phyloP scores from a whole-genome alignment of 2,797 vertebrate species.

The Eulemur albifrons region DNA sequence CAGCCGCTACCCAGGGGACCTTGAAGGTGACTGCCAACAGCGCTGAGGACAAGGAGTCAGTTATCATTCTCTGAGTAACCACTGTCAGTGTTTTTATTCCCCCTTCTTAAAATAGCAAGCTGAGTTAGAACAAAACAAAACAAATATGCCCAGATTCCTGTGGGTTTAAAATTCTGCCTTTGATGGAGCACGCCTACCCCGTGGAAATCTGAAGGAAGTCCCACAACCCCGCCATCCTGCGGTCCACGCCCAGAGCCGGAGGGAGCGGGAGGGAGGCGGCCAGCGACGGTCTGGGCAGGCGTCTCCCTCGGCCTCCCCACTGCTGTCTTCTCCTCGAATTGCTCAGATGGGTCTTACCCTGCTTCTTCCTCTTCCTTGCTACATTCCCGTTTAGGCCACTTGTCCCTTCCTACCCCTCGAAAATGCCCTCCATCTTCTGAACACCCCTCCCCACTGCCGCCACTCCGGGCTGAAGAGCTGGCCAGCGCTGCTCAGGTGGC shows the following conservation, averaged over 20 bases:
- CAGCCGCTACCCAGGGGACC: background rate
- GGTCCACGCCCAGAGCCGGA: background rate
- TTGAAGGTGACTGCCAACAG: background rate
- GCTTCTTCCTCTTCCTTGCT: background rate
- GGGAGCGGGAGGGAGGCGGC: background rate
- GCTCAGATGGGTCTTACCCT: background rate
- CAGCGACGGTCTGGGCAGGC: background rate
- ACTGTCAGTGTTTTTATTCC: background rate
- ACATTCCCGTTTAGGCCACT: background rate
- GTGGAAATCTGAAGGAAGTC: background rate
- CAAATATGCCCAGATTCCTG: background rate
- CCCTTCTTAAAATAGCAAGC: conserved; percentile 40
- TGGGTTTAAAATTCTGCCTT: background rate
- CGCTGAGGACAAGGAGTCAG: background rate
- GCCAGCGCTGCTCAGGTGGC: background rate
- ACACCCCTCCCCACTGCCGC: background rate
- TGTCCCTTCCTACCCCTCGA: no score
- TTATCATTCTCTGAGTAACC: background rate
- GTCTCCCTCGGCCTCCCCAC: background rate
- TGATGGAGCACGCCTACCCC: background rate
- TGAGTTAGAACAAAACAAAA: conserved; percentile 35
- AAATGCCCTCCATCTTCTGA: background rate
- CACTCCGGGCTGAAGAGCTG: background rate
- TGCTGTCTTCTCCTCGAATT: background rate
- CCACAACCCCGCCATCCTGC: background rate